Conservation (phyloP, 2,797 vertebrate species). For the Lepidocolaptes lacrymiger region DNA sequence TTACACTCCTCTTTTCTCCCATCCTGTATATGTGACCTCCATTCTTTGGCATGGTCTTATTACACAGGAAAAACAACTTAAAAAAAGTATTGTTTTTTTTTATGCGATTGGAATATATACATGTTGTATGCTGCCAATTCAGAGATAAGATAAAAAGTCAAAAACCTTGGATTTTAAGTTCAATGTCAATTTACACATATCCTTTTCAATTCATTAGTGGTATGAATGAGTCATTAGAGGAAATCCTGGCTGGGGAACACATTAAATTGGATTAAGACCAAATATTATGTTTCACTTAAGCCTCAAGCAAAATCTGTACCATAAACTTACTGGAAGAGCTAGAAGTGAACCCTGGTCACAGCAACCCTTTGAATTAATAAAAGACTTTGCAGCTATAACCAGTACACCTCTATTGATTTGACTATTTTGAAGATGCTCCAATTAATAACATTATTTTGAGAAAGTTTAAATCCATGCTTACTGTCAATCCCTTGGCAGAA, state of each 20-base stretch:
- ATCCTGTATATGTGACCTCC: not conserved
- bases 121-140: not conserved
- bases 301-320: not conserved
- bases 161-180: not conserved
- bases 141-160: not conserved
- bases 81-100: not conserved
- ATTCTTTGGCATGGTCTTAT: not conserved
- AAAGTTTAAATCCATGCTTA: not conserved
- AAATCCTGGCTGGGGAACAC: conserved; percentile 45
- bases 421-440: not conserved
- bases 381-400: not conserved
- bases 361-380: not conserved
- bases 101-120: not conserved
- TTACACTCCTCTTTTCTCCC: not conserved
- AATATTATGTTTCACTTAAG: conserved; percentile 20
- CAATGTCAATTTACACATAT: not conserved
- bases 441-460: not conserved
- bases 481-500: not conserved
- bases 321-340: not conserved
- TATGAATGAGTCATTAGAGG: conserved; percentile 49
- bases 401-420: not conserved
- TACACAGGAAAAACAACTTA: not conserved
- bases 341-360: not conserved
- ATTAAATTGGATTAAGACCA: conserved; percentile 45
- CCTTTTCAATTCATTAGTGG: conserved; percentile 35